Conservation (phyloP, 1,140 invertebrate species). For the Lepidurus packardi region DNA sequence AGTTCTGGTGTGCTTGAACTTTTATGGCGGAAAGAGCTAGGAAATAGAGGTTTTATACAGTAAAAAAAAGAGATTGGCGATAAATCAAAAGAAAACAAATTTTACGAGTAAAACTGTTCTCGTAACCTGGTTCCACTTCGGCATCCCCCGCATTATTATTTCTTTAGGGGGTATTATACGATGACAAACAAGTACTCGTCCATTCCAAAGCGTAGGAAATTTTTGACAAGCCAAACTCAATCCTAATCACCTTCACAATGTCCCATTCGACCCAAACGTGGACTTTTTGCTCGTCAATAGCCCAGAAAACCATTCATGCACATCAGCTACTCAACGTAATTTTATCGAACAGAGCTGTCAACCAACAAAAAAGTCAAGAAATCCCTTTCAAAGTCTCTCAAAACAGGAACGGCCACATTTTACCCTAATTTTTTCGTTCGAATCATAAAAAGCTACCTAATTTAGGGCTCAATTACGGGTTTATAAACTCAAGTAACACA, state of each 20-base stretch:
- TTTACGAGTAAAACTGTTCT: not conserved
- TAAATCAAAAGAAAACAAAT: not conserved
- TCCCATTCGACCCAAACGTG: not conserved
- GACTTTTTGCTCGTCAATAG: not conserved
- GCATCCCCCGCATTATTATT: not conserved
- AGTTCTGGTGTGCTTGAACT: not conserved
- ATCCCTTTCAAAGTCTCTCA: not conserved
- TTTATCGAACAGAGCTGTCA: slow-evolving; percentile 18
- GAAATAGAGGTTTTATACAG: not conserved
- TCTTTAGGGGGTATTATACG: not conserved
- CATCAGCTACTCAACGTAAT: not conserved
- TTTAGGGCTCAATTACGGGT: no score
- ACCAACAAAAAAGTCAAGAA: not conserved
- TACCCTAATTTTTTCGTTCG: no score
- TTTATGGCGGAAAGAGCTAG: not conserved
- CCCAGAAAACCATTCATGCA: slow-evolving; percentile 1
- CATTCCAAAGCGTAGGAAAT: not conserved
- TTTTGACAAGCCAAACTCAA: not conserved
- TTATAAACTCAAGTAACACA: no score
- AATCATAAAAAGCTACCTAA: no score
- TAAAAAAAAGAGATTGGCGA: not conserved
- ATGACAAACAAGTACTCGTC: not conserved
- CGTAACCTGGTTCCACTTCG: not conserved
- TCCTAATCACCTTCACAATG: not conserved
- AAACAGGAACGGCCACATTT: no score